These are phyloP conservation scores for Hybognathus amarus DNA, from an alignment of 2,797 vertebrate species.

Conservation along the genomic window DNA sequence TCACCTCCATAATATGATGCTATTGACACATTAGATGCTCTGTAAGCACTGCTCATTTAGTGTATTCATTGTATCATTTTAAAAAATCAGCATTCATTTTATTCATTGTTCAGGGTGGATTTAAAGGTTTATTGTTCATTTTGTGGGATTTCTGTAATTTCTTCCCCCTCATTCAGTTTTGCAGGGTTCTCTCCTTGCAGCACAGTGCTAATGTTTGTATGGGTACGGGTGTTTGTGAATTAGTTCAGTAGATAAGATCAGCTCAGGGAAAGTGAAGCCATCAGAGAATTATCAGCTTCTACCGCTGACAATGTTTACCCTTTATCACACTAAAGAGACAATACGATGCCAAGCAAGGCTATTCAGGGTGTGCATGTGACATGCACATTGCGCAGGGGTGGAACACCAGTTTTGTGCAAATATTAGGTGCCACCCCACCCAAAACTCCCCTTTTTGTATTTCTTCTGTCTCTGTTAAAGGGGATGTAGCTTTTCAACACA, in stretches of 20 bases:
- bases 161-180: not conserved
- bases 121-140: not conserved
- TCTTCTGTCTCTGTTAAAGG: not conserved
- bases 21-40: not conserved
- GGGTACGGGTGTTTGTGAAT: not conserved
- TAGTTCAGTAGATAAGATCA: slow-evolving; percentile 37
- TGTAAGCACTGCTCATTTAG: not conserved
- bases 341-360: slow-evolving; percentile 15
- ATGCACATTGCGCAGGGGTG: slow-evolving; percentile 3
- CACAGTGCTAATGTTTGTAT: slow-evolving; percentile 14
- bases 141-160: not conserved
- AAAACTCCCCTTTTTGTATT: not conserved
- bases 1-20: not conserved
- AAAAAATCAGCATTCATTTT: not conserved
- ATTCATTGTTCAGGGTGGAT: not conserved
- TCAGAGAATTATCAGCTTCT: slow-evolving; percentile 41
- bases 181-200: not conserved
- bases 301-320: slow-evolving; percentile 32
- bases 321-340: slow-evolving; percentile 43
- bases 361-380: slow-evolving; percentile 1
- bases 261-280: slow-evolving; percentile 8
- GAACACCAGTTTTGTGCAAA: slow-evolving; percentile 23
- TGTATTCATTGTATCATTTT: not conserved
- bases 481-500: slow-evolving; percentile 5
- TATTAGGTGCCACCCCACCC: slow-evolving; percentile 10